phyloP scores from a whole-genome alignment of 2,888 invertebrate genomes.

The Idaea dimidiata region DNA sequence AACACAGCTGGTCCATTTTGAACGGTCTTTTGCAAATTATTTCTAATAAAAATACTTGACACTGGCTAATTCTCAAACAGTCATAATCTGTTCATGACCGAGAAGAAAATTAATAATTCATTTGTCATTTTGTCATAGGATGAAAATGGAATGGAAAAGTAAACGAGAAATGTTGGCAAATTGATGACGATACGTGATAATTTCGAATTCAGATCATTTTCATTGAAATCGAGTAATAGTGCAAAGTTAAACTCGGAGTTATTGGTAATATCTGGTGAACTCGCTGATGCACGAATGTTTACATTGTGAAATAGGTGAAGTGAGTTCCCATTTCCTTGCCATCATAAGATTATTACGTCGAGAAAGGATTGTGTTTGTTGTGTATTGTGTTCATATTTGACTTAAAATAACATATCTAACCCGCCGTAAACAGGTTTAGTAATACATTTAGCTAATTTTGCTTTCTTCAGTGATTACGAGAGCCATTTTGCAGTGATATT shows the following conservation, averaged over 20 bases:
- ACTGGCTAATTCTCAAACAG: constrained; percentile 23
- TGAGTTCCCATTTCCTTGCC: constrained; percentile 26
- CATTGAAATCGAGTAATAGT: constrained; percentile 32
- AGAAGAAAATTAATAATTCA: neutral
- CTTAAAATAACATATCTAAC: neutral
- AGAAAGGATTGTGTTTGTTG: constrained; percentile 62
- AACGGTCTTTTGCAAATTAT: too few relatives aligned
- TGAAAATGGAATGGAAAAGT: constrained; percentile 59
- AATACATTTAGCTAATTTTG: constrained; percentile 15
- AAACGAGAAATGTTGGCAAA: constrained; percentile 75
- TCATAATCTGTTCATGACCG: too few relatives aligned
- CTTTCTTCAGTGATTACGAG: constrained; percentile 45
- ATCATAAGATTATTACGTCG: constrained; percentile 19
- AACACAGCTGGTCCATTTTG: too few relatives aligned
- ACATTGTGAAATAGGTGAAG: constrained; percentile 61
- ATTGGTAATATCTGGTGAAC: constrained; percentile 32
- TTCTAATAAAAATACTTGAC: neutral
- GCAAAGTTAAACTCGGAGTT: constrained; percentile 36
- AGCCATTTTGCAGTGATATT: constrained; percentile 56
- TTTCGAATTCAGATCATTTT: constrained; percentile 48
- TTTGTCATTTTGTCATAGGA: constrained; percentile 54
- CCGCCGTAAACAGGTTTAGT: neutral
- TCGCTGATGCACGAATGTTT: constrained; percentile 62
- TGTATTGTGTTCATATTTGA: constrained; percentile 29
- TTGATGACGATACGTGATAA: constrained; percentile 68